Conservation (phyloP, 2,113 vertebrate species). For the Pipra filicauda region DNA sequence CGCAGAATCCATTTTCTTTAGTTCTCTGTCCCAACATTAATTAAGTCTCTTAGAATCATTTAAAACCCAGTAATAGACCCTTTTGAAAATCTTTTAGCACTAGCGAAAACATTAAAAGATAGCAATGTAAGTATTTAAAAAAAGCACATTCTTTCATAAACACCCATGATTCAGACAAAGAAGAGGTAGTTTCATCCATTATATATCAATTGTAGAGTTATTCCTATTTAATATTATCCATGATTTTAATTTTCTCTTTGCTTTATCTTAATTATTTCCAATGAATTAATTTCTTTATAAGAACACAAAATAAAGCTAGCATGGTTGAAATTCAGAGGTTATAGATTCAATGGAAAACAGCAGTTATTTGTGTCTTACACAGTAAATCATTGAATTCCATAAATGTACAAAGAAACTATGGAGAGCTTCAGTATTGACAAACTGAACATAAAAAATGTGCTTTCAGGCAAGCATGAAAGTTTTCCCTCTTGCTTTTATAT, state of each 20-base stretch:
- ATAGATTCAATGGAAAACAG: background rate
- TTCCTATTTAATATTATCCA: background rate
- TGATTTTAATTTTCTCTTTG: background rate
- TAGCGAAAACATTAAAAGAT: constrained; percentile 16
- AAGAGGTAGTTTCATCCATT: background rate
- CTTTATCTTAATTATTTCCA: constrained; percentile 3
- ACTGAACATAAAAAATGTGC: background rate
- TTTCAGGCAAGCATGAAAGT: background rate
- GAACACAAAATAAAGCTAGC: background rate
- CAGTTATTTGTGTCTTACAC: background rate
- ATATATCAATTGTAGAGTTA: background rate
- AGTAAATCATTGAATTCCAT: background rate
- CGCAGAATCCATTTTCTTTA: background rate
- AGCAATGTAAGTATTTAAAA: background rate
- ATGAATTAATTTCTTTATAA: constrained; percentile 11
- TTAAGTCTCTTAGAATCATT: background rate
- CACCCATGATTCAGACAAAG: background rate
- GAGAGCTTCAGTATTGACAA: background rate
- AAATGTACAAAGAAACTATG: background rate
- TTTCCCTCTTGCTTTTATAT: background rate
- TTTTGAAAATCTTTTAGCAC: background rate
- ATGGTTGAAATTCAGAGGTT: background rate
- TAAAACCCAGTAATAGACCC: background rate
- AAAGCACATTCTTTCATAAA: background rate
- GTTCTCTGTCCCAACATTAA: background rate